phyloP scores from a whole-genome alignment of 1,140 invertebrate genomes.

The Bombyx mandarina region DNA sequence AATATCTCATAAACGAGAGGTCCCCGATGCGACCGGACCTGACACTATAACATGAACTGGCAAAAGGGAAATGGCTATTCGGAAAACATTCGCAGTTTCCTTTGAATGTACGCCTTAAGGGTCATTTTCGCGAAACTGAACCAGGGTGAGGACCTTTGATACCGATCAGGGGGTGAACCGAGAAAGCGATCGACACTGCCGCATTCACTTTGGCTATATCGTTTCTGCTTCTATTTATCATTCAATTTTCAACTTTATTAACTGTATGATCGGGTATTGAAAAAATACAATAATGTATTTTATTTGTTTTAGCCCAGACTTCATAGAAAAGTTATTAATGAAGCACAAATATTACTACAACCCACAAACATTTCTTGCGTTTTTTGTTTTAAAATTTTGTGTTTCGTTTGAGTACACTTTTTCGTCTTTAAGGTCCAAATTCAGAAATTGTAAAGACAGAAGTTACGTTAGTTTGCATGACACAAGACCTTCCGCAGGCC shows the following conservation, averaged over 20 bases:
- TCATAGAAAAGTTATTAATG: no score
- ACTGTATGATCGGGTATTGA: neutral
- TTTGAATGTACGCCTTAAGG: slow-evolving; percentile 22
- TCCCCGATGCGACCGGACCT: slow-evolving; percentile 24
- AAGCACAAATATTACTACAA: neutral
- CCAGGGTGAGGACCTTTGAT: slow-evolving; percentile 36
- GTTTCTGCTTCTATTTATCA: neutral
- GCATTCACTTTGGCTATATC: slow-evolving; percentile 29
- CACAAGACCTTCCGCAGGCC: slow-evolving; percentile 55
- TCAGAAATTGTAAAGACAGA: slow-evolving; percentile 31
- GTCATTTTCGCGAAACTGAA: slow-evolving; percentile 25
- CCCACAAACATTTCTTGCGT: neutral
- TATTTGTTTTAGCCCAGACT: no score
- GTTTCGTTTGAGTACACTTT: neutral
- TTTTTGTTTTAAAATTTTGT: neutral
- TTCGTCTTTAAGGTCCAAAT: slow-evolving; percentile 24
- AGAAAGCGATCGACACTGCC: slow-evolving; percentile 43
- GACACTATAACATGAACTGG: slow-evolving; percentile 32
- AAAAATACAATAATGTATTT: no score
- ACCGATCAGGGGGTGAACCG: slow-evolving; percentile 38
- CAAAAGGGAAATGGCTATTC: slow-evolving; percentile 43
- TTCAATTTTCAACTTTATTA: slow-evolving; percentile 30
- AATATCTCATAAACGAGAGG: slow-evolving; percentile 34
- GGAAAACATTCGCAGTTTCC: slow-evolving; percentile 38
- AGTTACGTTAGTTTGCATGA: slow-evolving; percentile 46